Evolutionary conservation across 2,888 invertebrate species (phyloP).

Genomic region (Tinea trinotella): DNA sequence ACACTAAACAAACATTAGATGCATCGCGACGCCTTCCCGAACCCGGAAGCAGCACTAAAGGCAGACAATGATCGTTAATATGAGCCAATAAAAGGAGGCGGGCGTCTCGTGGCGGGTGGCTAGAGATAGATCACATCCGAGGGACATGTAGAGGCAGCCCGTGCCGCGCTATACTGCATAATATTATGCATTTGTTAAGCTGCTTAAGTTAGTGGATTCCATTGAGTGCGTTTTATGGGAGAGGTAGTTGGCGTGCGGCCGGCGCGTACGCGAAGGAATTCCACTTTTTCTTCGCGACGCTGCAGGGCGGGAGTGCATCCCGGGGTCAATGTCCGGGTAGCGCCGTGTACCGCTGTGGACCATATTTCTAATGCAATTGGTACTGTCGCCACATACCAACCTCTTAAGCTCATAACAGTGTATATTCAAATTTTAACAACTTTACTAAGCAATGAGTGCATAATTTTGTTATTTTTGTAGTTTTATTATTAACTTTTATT

Average conservation of each 20-base stretch:
- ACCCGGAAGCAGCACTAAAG: slow-evolving; percentile 4
- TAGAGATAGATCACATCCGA: not conserved
- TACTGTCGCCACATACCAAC: slow-evolving; percentile 10
- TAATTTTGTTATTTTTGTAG: too few species aligned
- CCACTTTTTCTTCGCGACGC: slow-evolving; percentile 37
- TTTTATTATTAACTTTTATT: too few species aligned
- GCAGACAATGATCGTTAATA: slow-evolving; percentile 21
- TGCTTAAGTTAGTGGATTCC: slow-evolving; percentile 33
- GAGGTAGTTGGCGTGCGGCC: slow-evolving; percentile 19
- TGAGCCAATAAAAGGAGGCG: slow-evolving; percentile 21
- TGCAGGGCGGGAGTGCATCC: slow-evolving; percentile 29
- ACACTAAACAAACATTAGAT: slow-evolving; percentile 6
- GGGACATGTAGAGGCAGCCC: slow-evolving; percentile 29
- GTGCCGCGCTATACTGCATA: too few species aligned
- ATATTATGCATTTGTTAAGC: slow-evolving; percentile 30
- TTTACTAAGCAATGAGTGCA: too few species aligned
- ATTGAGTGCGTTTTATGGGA: slow-evolving; percentile 40
- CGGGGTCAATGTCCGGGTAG: slow-evolving; percentile 39
- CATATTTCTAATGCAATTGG: slow-evolving; percentile 38
- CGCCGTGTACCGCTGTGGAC: slow-evolving; percentile 31
- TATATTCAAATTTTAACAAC: too few species aligned
- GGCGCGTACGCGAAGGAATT: slow-evolving; percentile 62
- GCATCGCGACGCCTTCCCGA: not conserved
- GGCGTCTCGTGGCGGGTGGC: not conserved
- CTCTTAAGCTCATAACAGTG: not conserved